phyloP scores from a whole-genome alignment of 2,797 vertebrate species.

The Cyclura pinguis region DNA sequence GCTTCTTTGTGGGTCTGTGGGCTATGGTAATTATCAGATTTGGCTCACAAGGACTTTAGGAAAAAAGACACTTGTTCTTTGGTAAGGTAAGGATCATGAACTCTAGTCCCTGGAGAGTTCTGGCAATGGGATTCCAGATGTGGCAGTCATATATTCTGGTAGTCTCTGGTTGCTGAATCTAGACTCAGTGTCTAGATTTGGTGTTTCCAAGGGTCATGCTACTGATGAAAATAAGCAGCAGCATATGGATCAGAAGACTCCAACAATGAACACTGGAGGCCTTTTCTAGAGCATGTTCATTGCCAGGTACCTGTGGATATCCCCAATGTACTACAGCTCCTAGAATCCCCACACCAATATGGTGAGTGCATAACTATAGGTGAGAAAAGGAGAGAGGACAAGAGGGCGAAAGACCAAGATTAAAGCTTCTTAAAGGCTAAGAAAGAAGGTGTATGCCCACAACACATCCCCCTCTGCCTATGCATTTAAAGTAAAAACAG shows the following conservation, averaged over 20 bases:
- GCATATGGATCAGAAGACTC: neutral
- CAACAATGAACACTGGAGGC: too few relatives aligned
- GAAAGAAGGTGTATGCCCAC: neutral
- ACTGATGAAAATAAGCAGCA: neutral
- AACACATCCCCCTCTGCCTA: neutral
- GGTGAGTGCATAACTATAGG: too few relatives aligned
- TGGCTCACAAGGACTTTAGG: neutral
- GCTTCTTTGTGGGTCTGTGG: neutral
- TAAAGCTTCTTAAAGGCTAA: neutral
- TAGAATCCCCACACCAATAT: too few relatives aligned
- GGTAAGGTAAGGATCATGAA: neutral
- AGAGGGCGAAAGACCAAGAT: too few relatives aligned
- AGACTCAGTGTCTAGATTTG: neutral
- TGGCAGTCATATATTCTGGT: neutral
- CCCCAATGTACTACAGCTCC: too few relatives aligned
- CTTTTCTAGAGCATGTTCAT: too few relatives aligned
- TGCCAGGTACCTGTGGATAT: too few relatives aligned
- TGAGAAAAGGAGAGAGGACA: too few relatives aligned
- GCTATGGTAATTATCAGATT: neutral
- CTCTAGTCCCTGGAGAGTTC: neutral
- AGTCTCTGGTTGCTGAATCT: neutral
- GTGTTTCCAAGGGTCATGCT: neutral
- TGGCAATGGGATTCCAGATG: neutral
- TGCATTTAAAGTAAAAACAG: conserved; percentile 1
- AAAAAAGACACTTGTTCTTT: neutral